Evolutionary conservation across 2,797 vertebrate species (phyloP).

Genomic region (Balearica regulorum): DNA sequence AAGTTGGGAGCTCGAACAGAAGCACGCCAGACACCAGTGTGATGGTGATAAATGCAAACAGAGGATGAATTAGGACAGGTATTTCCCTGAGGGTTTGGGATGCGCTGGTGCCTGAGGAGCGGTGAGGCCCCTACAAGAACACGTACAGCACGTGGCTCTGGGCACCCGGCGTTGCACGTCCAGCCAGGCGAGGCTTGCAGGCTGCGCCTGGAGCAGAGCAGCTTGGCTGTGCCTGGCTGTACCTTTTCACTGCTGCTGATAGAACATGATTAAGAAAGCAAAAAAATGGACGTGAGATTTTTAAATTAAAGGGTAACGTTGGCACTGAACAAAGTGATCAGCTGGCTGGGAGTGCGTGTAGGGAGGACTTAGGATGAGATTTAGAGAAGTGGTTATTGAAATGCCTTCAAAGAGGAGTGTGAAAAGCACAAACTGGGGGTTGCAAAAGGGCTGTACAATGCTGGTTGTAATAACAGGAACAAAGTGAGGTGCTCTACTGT

Average conservation of each 20-base stretch:
- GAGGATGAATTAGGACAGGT: neutral
- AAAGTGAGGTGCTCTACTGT: neutral
- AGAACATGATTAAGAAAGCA: neutral
- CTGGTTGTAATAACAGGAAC: neutral
- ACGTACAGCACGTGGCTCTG: fast-evolving
- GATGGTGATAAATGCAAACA: neutral
- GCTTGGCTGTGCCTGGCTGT: neutral
- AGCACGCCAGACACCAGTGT: fast-evolving
- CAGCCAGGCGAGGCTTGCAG: neutral
- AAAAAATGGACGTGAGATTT: fast-evolving
- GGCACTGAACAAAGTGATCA: neutral
- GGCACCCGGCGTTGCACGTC: neutral
- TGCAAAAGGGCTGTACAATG: neutral
- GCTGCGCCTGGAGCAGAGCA: neutral
- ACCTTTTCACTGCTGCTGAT: neutral
- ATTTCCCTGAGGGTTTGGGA: neutral
- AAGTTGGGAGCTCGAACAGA: neutral
- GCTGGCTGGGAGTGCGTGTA: neutral
- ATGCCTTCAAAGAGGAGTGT: neutral
- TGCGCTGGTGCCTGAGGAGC: neutral
- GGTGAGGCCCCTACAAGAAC: neutral
- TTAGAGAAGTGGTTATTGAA: neutral
- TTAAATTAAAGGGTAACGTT: neutral
- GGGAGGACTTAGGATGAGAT: neutral
- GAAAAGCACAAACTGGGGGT: neutral